Evolutionary conservation across 1,140 invertebrate species (phyloP), one percentile per base, ranked within the genome.

Genomic region (Zaprionus capensis): DNA sequence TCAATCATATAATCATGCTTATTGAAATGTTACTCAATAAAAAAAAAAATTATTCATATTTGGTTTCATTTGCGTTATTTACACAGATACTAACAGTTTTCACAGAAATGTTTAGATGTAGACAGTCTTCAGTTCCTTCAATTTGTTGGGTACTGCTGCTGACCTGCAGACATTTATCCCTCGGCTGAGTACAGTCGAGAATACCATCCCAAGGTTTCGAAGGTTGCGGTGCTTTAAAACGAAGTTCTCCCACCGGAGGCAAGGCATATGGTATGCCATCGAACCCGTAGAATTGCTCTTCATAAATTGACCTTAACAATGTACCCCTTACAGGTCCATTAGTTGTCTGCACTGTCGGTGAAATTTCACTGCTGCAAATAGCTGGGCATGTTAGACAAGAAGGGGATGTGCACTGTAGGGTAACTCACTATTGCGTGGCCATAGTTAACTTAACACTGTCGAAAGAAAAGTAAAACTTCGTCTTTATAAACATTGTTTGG

Each of bases 171-270:
- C 81, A 82, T 65, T 91, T 92, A 20, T 57, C 46, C 15, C n/a
- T 20, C 1, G 78, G 78, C 44, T 73, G 17, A 7, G 53, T 75
- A 20, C 91, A 88, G 41, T 92, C 91, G 2, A 66, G 65, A 22
- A 91, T 56, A 0, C 72, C 86, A 26, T 68, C 9, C 91, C 91
- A 91, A 2, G 79, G 63, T 4, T 66, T 41, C 0, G 65, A 22
- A 12, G 76, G 76, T 5, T 81, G 76, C 0, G 91, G 91, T 6
- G 80, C 76, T 86, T 94, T 94, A 81, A 96, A 96, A 71, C 96
- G 94, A 4, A 96, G 82, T 0, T 93, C 80, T 15, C 94, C 95
- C 15, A 96, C 63, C 11, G 95, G 96, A 6, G 96, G 94, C 58
- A 94, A 86, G 0, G 95, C 72, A 92, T 94, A 85, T 82, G 94